phyloP scores from a whole-genome alignment of 2,888 invertebrate genomes.

The Scaptomyza flava region DNA sequence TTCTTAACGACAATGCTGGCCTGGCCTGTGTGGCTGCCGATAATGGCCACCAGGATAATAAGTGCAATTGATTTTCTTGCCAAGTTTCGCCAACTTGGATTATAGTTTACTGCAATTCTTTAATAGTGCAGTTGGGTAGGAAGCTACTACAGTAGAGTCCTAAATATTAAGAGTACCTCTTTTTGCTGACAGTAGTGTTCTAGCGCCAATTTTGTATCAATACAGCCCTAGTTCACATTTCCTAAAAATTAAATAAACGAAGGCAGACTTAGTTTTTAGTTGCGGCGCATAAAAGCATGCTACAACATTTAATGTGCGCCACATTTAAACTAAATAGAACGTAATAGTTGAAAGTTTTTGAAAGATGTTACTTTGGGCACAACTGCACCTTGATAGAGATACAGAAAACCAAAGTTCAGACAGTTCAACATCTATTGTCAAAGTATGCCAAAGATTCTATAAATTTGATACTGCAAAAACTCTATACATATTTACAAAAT shows the following conservation, averaged over 20 bases:
- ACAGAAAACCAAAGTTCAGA: slow-evolving; percentile 6
- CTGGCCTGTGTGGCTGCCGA: slow-evolving; percentile 58
- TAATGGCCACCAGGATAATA: slow-evolving; percentile 65
- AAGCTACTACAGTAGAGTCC: slow-evolving; percentile 10
- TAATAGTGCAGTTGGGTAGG: not conserved
- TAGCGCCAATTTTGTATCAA: not conserved
- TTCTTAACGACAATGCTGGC: slow-evolving; percentile 67
- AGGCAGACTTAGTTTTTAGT: too few species aligned
- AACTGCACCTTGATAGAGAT: not conserved
- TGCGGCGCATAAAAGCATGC: not conserved
- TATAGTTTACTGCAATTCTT: slow-evolving; percentile 33
- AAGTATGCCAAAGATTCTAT: slow-evolving; percentile 33
- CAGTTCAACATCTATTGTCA: slow-evolving; percentile 18
- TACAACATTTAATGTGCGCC: not conserved
- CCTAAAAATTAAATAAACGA: not conserved
- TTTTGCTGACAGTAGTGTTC: not conserved
- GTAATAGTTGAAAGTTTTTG: not conserved
- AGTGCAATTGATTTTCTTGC: slow-evolving; percentile 75
- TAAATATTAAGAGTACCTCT: not conserved
- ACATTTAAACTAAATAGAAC: too few species aligned
- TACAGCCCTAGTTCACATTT: not conserved
- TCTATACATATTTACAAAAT: not conserved
- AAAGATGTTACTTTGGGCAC: not conserved
- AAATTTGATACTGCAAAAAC: slow-evolving; percentile 53
- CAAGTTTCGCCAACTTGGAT: slow-evolving; percentile 48